Base-by-base conservation (phyloP, 2,113 vertebrate species). In the Isichthys henryi region DNA sequence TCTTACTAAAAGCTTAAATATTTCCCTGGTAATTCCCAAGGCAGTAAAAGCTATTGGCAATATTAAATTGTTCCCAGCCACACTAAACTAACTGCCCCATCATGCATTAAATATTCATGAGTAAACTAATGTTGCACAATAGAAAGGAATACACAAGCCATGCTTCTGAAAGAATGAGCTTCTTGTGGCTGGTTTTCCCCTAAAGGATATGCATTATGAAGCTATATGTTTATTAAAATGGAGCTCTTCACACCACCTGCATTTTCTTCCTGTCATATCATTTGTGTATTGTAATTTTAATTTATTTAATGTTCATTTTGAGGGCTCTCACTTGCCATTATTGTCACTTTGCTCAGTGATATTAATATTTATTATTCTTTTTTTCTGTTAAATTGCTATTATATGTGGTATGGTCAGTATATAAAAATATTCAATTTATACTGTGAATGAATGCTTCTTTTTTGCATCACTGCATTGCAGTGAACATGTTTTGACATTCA, bases 101-200 rank as follows among this genome's bases (percentile, higher is more conserved):
- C 53, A 35, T 70, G 70, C 88, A 92, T 92, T 89, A 91, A 92
- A 92, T 90, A 93, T 91, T 88, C 82, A 91, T 90, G 66, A 90
- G n/a, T 86, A 77, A 90, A 82, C 86, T 46, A 82, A 86, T 48
- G 89, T 56, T 82, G 89, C 50, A 82, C 70, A 89, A 53, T 52
- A 89, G 66, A 53, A 52, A 82, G 80, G 56, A 86, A 85, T 52
- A 88, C 87, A 82, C 88, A 49, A 77, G 27, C n/a, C 80, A 48
- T 85, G 43, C 56, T 89, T n/a, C 74, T 53, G 74, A 56, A 89
- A 89, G 19, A 89, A 87, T 87, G 85, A 21, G 85, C 5, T 87
- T 87, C 74, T n/a, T 43, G 50, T 87, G n/a, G 50, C 85, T 53
- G 50, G 2, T 87, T 84, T 56, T 15, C 50, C 50, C 85, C 50